Evolutionary conservation across 2,113 vertebrate species (phyloP), one percentile per base, ranked within the genome.

Genomic region (Hippocampus barbouri): DNA sequence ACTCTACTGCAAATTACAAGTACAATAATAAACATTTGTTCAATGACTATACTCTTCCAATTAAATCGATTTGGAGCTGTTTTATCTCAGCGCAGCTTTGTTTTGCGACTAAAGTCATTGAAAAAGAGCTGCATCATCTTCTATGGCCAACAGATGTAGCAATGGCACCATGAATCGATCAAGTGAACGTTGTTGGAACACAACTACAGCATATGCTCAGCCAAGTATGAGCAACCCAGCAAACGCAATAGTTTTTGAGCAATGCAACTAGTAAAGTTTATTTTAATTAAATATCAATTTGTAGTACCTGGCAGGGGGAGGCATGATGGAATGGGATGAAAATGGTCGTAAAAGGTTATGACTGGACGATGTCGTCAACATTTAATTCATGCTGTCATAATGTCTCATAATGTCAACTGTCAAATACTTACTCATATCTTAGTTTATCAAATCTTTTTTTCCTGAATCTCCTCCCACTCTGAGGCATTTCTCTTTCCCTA

Each of bases 81-180:
- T 51, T 7, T 16, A 18, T 18, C 6, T 16, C 1, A 16, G 47
- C 6, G 47, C 6, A n/a, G 53, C 21, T 56, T n/a, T 23, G 8
- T 56, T 9, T 23, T 51, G 5, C 47, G 5, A 38, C 34, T 38
- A 1, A 51, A 7, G 5, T 51, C 16, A 51, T 18, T 51, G 5
- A 51, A 16, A 51, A 51, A 49, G 11, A 45, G 43, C 18, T 75
- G 79, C 27, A 71, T 43, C 83, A 20, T 4, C 15, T 1, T 30
- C 30, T n/a, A 0, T 38, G n/a, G 8, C 84, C 85, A 85, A 75
- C 82, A 85, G 87, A 79, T 85, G 80, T 27, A 3, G 69, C 0
- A 51, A 51, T 25, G 60, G 30, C 41, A 72, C 69, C 38, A 68
- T 23, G 62, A 9, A 63, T 6, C 8, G 14, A 10, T 38, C 20